These are phyloP conservation scores for Drosophila leontia DNA, from an alignment of 1,140 invertebrate genomes.

Conservation along the genomic window DNA sequence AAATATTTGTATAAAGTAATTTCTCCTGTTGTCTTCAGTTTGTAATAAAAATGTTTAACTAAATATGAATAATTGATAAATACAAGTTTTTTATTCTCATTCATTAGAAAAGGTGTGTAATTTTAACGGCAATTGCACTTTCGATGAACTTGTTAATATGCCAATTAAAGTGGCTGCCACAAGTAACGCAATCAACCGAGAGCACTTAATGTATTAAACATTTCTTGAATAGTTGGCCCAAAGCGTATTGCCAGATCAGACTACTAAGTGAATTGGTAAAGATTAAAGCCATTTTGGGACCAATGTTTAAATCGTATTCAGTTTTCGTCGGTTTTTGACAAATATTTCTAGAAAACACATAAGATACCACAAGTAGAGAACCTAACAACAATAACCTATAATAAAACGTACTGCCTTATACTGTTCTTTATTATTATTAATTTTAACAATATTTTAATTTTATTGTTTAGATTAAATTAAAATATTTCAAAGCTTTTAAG, in stretches of 20 bases:
- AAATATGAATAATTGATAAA: too few species aligned
- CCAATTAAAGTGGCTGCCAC: constrained; percentile 6
- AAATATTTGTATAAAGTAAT: not conserved
- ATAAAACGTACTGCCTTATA: too few species aligned
- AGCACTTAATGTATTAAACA: constrained; percentile 28
- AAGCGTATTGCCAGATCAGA: not conserved
- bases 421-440: too few species aligned
- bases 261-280: constrained; percentile 1
- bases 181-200: constrained; percentile 5
- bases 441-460: too few species aligned
- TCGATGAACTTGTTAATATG: constrained; percentile 13
- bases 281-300: constrained; percentile 10
- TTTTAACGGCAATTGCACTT: constrained; percentile 24
- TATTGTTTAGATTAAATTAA: too few species aligned
- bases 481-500: too few species aligned
- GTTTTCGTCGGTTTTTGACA: not conserved
- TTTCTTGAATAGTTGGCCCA: constrained; percentile 20
- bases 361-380: not conserved
- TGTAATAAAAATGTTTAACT: constrained; percentile 7
- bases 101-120: not conserved
- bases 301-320: not conserved
- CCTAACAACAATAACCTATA: not conserved
- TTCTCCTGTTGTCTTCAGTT: not conserved
- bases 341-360: not conserved
- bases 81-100: too few species aligned